These are phyloP conservation scores for Maconellicoccus hirsutus DNA, from an alignment of 1,140 invertebrate genomes.

Conservation along the genomic window DNA sequence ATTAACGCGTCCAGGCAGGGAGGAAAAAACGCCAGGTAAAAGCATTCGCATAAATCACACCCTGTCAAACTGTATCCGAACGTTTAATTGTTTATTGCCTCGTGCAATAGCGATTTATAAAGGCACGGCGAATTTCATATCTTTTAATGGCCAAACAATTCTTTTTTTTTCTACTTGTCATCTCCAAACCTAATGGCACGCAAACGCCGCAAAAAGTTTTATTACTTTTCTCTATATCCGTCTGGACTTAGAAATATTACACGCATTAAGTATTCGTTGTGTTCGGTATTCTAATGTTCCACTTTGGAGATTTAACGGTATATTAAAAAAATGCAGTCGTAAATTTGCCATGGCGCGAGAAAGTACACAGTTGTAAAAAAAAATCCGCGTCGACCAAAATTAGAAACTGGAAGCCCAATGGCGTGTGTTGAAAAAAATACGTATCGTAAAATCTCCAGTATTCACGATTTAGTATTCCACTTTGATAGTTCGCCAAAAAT, in stretches of 20 bases:
- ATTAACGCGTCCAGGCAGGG: no score
- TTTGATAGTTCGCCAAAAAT: no score
- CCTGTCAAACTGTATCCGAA: background rate
- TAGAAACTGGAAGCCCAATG: background rate
- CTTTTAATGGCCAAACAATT: conserved; percentile 2
- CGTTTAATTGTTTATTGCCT: conserved; percentile 1
- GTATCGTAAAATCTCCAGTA: no score
- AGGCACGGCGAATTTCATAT: background rate
- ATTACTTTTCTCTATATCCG: conserved; percentile 5
- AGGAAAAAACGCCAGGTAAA: no score
- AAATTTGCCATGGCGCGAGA: background rate
- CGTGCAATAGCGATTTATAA: conserved; percentile 3
- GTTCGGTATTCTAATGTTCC: conserved; percentile 6
- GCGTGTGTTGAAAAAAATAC: no score
- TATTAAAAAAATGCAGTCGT: background rate
- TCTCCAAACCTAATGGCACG: conserved; percentile 2
- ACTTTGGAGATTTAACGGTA: background rate
- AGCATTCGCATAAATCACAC: background rate
- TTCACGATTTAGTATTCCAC: no score
- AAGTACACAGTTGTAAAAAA: background rate
- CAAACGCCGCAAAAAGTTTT: background rate
- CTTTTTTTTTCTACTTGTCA: background rate
- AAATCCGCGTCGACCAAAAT: background rate
- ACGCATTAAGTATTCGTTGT: background rate
- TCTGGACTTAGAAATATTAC: conserved; percentile 4